Evolutionary conservation across 1,140 invertebrate genomes (phyloP).

Genomic region (Pseudoatta argentina): DNA sequence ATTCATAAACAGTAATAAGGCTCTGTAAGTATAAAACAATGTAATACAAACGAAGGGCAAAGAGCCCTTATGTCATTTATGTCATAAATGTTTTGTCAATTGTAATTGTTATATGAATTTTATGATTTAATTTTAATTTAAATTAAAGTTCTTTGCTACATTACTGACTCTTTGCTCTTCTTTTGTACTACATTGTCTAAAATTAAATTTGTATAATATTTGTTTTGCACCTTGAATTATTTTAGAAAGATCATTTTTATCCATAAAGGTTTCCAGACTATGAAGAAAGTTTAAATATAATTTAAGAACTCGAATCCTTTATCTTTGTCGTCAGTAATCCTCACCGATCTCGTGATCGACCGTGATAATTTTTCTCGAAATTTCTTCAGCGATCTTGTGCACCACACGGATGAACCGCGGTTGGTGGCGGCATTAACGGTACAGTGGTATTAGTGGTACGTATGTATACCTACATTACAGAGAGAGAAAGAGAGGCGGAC

Average conservation of each 20-base stretch:
- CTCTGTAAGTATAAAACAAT: no score
- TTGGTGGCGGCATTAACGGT: conserved; percentile 49
- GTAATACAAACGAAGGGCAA: no score
- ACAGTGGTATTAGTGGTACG: background rate
- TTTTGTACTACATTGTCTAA: no score
- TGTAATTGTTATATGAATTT: no score
- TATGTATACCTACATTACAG: conserved; percentile 2
- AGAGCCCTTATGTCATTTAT: no score
- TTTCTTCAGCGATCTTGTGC: conserved; percentile 37
- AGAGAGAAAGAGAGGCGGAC: conserved; percentile 31
- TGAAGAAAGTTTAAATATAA: conserved; percentile 19
- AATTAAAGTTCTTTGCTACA: no score
- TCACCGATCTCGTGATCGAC: conserved; percentile 35
- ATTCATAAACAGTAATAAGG: no score
- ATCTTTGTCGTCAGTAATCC: conserved; percentile 4
- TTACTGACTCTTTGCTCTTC: no score
- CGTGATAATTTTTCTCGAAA: conserved; percentile 44
- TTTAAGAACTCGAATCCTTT: conserved; percentile 34
- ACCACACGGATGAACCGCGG: conserved; percentile 26
- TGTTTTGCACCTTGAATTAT: background rate
- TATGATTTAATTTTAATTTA: no score
- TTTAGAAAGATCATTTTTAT: background rate
- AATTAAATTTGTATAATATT: background rate
- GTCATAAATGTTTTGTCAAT: no score
- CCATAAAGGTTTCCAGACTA: background rate